A percentile compares a stretch with the other conserved stretches of the same genome.
phyloP scores from a whole-genome alignment of 2,797 vertebrate genomes.

The Spizella passerina region DNA sequence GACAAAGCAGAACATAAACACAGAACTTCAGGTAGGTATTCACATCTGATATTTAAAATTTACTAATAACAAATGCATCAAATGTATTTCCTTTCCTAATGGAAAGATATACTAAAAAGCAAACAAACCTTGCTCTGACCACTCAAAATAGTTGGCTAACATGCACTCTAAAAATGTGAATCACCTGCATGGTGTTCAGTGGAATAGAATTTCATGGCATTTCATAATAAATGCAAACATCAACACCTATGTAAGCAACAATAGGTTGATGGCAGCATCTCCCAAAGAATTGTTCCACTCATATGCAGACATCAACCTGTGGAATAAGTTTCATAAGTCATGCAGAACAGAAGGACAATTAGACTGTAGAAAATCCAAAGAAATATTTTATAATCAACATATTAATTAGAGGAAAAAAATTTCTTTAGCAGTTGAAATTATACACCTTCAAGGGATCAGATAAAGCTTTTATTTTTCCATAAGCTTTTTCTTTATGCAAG shows the following conservation, averaged over 20 bases:
- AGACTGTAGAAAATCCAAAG: background rate
- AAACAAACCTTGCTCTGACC: background rate
- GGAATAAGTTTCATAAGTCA: background rate
- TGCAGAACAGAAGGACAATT: background rate
- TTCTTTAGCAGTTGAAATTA: background rate
- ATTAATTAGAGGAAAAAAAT: background rate
- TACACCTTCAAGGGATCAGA: background rate
- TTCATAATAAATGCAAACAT: background rate
- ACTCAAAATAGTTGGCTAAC: background rate
- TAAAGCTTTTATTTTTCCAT: background rate
- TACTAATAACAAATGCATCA: background rate
- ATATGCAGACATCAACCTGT: background rate
- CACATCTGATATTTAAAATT: background rate
- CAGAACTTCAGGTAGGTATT: background rate
- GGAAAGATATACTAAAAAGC: background rate
- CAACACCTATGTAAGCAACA: rapidly evolving
- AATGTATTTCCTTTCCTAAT: background rate
- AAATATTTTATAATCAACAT: background rate
- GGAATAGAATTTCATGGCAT: background rate
- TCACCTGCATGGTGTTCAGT: background rate
- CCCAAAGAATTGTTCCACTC: background rate
- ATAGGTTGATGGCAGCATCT: background rate
- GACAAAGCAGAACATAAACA: background rate
- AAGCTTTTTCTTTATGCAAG: background rate
- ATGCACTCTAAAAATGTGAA: background rate